A percentile compares a stretch with the other conserved stretches of the same genome.
Evolutionary conservation across 2,888 invertebrate species (phyloP).

Genomic region (Azorinus chamasolen): DNA sequence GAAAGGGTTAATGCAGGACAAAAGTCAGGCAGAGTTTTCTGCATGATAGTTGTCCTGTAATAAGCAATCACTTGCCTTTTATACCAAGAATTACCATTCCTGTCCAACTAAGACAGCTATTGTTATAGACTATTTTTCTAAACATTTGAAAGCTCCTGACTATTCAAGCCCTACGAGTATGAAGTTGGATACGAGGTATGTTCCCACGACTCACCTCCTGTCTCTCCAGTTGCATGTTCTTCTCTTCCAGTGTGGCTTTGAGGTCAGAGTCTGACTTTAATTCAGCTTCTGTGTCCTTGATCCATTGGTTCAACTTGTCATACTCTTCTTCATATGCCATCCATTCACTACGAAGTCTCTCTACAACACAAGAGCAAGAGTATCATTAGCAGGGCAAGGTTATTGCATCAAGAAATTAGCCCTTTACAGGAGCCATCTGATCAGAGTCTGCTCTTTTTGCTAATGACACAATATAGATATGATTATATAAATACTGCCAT

Average conservation of each 20-base stretch:
- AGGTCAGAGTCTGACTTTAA: constrained; percentile 94
- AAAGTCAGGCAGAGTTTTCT: too few relatives aligned
- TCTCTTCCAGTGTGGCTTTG: constrained; percentile 94
- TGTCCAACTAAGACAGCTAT: neutral
- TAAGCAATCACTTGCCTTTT: neutral
- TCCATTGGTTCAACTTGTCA: constrained; percentile 93
- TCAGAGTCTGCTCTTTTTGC: too few relatives aligned
- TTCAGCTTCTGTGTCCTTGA: constrained; percentile 93
- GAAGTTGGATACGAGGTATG: neutral
- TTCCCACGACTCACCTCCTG: constrained; percentile 87
- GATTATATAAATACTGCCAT: too few relatives aligned
- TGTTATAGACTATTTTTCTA: too few relatives aligned
- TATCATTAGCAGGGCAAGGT: neutral
- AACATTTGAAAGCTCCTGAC: too few relatives aligned
- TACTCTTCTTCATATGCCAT: constrained; percentile 93
- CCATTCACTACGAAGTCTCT: constrained; percentile 93
- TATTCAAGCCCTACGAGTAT: too few relatives aligned
- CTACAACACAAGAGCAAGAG: constrained; percentile 78
- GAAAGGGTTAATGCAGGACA: too few relatives aligned
- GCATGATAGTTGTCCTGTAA: neutral
- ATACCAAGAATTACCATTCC: neutral
- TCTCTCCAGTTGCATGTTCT: constrained; percentile 92
- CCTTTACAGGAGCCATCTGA: too few relatives aligned
- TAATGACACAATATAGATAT: too few relatives aligned
- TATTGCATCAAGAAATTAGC: neutral